Conservation (phyloP, 2,888 invertebrate genomes). For the Nesidiocoris tenuis region DNA sequence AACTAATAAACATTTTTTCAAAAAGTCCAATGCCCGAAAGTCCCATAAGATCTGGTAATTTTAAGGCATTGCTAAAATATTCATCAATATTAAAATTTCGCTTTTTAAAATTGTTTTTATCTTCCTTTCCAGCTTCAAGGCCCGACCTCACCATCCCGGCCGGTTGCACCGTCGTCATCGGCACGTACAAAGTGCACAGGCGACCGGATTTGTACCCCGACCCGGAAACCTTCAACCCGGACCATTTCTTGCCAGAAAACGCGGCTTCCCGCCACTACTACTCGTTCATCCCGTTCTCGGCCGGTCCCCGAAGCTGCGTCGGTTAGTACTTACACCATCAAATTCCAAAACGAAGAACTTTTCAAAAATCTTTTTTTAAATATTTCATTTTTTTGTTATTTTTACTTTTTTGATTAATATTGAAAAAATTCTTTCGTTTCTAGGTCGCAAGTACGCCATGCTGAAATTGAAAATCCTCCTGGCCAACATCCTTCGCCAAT, state of each 20-base stretch:
- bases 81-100: too few relatives aligned
- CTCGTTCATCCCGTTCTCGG: conserved; percentile 77
- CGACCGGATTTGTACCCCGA: conserved; percentile 72
- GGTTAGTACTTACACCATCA: conserved; percentile 61
- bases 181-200: conserved; percentile 69
- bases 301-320: conserved; percentile 77
- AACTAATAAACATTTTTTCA: too few relatives aligned
- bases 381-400: neutral
- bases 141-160: conserved; percentile 66
- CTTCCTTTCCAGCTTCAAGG: conserved; percentile 2
- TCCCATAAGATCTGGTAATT: too few relatives aligned
- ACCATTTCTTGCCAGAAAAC: conserved; percentile 75
- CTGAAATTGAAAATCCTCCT: conserved; percentile 74
- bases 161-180: conserved; percentile 68
- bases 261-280: conserved; percentile 75
- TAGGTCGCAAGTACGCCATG: conserved; percentile 79
- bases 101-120: too few relatives aligned
- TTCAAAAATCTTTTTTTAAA: neutral
- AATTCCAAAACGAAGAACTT: too few relatives aligned
- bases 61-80: too few relatives aligned
- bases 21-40: too few relatives aligned
- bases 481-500: conserved; percentile 73
- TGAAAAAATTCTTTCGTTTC: conserved; percentile 2
- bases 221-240: conserved; percentile 73
- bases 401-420: neutral